A percentile compares a stretch with the other conserved stretches of the same genome.
Conservation (phyloP, 2,888 invertebrate species). For the Acrocera orbiculus region DNA sequence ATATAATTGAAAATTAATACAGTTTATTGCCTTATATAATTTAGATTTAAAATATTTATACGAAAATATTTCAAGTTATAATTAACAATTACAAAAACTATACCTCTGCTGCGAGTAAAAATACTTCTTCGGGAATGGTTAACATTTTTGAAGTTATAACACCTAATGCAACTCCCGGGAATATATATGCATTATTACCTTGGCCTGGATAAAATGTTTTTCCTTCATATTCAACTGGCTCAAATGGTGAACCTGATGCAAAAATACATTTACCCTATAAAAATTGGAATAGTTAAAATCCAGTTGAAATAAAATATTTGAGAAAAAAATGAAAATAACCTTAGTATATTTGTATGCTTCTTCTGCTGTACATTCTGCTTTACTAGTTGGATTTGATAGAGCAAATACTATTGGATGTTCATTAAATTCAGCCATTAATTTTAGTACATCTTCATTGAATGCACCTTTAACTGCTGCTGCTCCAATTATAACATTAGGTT, state of each 20-base stretch:
- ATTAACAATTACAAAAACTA: not conserved
- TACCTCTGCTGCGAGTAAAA: slow-evolving; percentile 80
- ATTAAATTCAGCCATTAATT: slow-evolving; percentile 70
- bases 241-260: slow-evolving; percentile 94
- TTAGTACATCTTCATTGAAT: slow-evolving; percentile 76
- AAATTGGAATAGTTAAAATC: not conserved
- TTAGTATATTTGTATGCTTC: slow-evolving; percentile 78
- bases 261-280: slow-evolving; percentile 75
- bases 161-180: slow-evolving; percentile 89
- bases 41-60: no score
- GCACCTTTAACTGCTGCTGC: slow-evolving; percentile 88
- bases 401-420: slow-evolving; percentile 89
- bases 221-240: slow-evolving; percentile 63
- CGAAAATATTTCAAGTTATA: no score
- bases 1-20: no score
- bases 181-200: slow-evolving; percentile 96
- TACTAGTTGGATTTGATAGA: slow-evolving; percentile 92
- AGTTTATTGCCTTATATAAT: no score
- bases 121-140: slow-evolving; percentile 79
- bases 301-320: not conserved
- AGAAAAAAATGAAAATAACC: slow-evolving; percentile 32
- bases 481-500: slow-evolving; percentile 84
- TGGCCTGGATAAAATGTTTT: slow-evolving; percentile 80
- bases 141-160: slow-evolving; percentile 74
- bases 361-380: slow-evolving; percentile 99